Conservation (phyloP, 1,140 invertebrate genomes). For the Drosophila novamexicana region DNA sequence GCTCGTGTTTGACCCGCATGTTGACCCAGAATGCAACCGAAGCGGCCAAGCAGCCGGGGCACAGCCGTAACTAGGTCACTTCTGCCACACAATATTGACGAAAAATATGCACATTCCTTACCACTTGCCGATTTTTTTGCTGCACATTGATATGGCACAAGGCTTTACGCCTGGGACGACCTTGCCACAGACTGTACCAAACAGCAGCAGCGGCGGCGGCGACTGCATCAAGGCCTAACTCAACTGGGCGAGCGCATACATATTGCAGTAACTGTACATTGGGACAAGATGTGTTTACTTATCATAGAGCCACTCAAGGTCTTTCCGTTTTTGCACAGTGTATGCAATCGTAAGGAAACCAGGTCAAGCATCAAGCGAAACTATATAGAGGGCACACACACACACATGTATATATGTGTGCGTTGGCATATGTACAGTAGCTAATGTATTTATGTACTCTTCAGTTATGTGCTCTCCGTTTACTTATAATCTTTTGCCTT, state of each 20-base stretch:
- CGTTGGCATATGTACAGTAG: not conserved
- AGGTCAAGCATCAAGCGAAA: slow-evolving; percentile 69
- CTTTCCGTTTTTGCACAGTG: slow-evolving; percentile 42
- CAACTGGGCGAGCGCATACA: slow-evolving; percentile 40
- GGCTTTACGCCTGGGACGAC: slow-evolving; percentile 62
- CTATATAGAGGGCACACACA: slow-evolving; percentile 16
- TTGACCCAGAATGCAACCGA: slow-evolving; percentile 69
- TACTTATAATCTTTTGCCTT: slow-evolving; percentile 1
- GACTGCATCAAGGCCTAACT: slow-evolving; percentile 53
- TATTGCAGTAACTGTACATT: slow-evolving; percentile 72
- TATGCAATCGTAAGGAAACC: slow-evolving; percentile 65
- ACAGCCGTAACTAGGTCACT: slow-evolving; percentile 39
- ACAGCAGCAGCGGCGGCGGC: slow-evolving; percentile 26
- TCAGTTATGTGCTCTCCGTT: not conserved
- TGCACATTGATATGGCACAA: slow-evolving; percentile 48
- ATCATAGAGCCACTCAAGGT: slow-evolving; percentile 12
- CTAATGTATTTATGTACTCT: slow-evolving; percentile 14
- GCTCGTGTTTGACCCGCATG: slow-evolving; percentile 60
- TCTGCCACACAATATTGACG: slow-evolving; percentile 23
- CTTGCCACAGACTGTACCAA: slow-evolving; percentile 72
- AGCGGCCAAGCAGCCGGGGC: slow-evolving; percentile 33
- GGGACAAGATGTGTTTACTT: slow-evolving; percentile 68
- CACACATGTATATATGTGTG: slow-evolving; percentile 3
- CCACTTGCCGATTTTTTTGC: slow-evolving; percentile 8
- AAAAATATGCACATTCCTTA: slow-evolving; percentile 16